Conservation (phyloP, 2,888 invertebrate species). For the Nemapogon koenigi region DNA sequence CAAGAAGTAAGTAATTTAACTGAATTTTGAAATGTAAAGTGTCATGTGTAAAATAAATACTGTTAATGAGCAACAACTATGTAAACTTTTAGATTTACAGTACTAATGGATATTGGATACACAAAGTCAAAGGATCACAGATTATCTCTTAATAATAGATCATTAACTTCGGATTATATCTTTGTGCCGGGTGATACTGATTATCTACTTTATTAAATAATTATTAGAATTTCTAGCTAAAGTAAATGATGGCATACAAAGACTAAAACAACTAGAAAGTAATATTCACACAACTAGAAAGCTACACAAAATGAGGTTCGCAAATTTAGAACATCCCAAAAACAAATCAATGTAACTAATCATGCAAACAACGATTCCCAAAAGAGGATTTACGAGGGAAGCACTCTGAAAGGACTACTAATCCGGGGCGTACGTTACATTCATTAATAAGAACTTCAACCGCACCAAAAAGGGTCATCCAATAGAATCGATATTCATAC, state of each 20-base stretch:
- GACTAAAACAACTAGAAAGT: not conserved
- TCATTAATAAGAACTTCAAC: constrained; percentile 1
- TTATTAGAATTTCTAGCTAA: not conserved
- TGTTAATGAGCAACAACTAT: no score
- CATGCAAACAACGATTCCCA: not conserved
- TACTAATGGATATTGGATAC: no score
- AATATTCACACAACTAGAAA: not conserved
- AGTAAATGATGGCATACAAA: not conserved
- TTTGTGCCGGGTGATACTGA: no score
- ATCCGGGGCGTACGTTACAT: constrained; percentile 1
- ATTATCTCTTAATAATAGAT: no score
- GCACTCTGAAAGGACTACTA: not conserved
- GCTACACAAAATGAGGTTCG: not conserved
- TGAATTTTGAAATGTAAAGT: no score
- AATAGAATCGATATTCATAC: constrained; percentile 5
- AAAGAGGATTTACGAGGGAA: not conserved
- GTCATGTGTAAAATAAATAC: no score
- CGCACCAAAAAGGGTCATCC: not conserved
- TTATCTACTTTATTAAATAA: no score
- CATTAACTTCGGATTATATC: no score
- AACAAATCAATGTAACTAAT: constrained; percentile 4
- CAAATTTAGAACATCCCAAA: no score
- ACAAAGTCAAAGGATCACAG: no score
- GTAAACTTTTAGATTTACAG: no score
- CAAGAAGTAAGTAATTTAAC: no score